These are phyloP conservation scores for Microhierax caerulescens DNA, from an alignment of 2,797 vertebrate genomes.

Conservation along the genomic window DNA sequence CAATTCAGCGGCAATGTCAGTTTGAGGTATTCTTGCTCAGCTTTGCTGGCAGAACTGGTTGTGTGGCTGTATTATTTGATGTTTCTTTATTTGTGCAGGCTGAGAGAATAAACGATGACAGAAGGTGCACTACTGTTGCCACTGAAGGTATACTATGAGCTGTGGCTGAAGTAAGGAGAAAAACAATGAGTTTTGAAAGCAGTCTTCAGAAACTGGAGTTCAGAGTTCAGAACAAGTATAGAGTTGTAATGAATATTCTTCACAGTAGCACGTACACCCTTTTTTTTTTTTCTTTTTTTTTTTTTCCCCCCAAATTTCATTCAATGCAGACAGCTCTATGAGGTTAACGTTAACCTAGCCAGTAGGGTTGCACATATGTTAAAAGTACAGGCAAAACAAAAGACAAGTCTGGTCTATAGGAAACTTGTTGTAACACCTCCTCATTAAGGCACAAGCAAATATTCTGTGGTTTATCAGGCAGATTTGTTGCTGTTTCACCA, in stretches of 20 bases:
- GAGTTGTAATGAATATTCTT: not conserved
- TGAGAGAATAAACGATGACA: not conserved
- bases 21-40: not conserved
- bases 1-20: not conserved
- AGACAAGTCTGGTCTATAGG: not conserved
- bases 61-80: not conserved
- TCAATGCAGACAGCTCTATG: no score
- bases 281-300: not conserved
- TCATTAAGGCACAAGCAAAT: not conserved
- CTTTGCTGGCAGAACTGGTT: not conserved
- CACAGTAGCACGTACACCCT: not conserved
- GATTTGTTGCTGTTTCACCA: not conserved
- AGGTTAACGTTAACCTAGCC: no score
- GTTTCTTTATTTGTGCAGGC: not conserved
- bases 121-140: not conserved
- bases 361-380: no score
- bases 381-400: not conserved
- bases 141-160: not conserved
- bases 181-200: not conserved
- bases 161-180: not conserved
- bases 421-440: not conserved
- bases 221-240: not conserved
- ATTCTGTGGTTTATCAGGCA: not conserved
- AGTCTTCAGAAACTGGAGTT: not conserved
- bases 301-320: not conserved